Conservation (phyloP, 2,888 invertebrate genomes). For the Chymomyza amoena region DNA sequence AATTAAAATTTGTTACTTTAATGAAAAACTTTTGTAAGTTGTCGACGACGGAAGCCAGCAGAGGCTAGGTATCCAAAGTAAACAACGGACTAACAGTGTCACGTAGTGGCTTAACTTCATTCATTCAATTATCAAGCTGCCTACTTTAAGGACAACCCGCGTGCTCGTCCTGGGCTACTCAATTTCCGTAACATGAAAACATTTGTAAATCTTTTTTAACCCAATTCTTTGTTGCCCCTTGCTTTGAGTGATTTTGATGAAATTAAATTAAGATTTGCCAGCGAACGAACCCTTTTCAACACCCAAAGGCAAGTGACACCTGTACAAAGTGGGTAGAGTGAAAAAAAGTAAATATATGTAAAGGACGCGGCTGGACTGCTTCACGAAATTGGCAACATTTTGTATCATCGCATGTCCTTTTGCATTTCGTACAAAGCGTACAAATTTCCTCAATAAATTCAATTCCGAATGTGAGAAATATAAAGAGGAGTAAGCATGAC, state of each 20-base stretch:
- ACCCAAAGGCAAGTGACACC: constrained; percentile 19
- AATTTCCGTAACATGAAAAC: constrained; percentile 32
- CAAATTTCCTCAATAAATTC: constrained; percentile 70
- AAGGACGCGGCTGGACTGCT: constrained; percentile 13
- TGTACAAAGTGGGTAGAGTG: background rate
- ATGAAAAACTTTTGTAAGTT: constrained; percentile 57
- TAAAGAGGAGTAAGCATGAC: constrained; percentile 43
- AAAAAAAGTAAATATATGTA: background rate
- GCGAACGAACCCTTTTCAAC: constrained; percentile 7
- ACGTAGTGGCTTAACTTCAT: constrained; percentile 24
- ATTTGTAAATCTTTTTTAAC: constrained; percentile 30
- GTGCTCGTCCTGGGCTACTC: constrained; percentile 1
- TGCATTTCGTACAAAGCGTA: constrained; percentile 16
- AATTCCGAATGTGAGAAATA: background rate
- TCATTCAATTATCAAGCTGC: constrained; percentile 4
- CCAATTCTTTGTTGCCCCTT: background rate
- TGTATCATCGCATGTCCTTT: constrained; percentile 35
- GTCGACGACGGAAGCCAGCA: constrained; percentile 37
- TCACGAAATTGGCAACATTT: constrained; percentile 37
- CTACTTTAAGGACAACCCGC: constrained; percentile 12
- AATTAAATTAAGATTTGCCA: constrained; percentile 41
- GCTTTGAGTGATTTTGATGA: constrained; percentile 6
- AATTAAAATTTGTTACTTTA: constrained; percentile 68
- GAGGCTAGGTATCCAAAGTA: background rate
- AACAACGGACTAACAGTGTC: constrained; percentile 12